Base-by-base conservation (phyloP, 2,888 invertebrate species). In the Catotricha subobsoleta region DNA sequence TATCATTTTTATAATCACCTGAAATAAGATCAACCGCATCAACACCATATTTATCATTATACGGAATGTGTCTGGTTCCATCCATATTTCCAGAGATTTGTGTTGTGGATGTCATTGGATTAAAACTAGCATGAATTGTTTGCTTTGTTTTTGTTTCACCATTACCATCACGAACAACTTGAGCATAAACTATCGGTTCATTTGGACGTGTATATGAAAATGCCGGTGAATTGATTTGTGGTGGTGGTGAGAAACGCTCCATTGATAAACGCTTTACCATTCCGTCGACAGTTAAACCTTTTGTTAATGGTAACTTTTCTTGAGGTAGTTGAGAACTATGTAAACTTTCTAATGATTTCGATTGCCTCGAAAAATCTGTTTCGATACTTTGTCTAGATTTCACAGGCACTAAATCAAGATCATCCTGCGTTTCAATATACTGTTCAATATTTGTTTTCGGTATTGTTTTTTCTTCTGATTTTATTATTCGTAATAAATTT, bases 191-290 rank as follows among this genome's bases (percentile, higher is more conserved):
- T 19, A 81, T 71, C 47, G 72, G 68, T 51, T 69, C 66, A 51
- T 59, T 27, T 64, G 34, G 67, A 48, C 53, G 67, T 66, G 78
- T 79, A 51, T 86, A 86, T 1, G 84, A 86, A 60, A 86, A 86
- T 23, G 82, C 84, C 54, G 81, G 74, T 54, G 80, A 81, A 48
- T 72, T 71, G 54, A 81, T 80, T 48, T 72, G 71, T 2, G 78
- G 74, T 35, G 77, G 73, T 1, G 76, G 70, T 9, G 76, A 72
- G 39, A 72, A 66, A 49, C 74, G 73, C 49, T 81, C 81, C 60
- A 73, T 74, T 46, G 75, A 80, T 44, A 84, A 59, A 48, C 80
- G 71, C 53, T 75, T 77, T 23, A 83, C 78, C 68, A 84, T 75
- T 44, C 74, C 75, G 57, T 79, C 75, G 21, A 84, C 81, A n/a